Base-by-base conservation (phyloP, 1,140 invertebrate species). In the Ips typographus region DNA sequence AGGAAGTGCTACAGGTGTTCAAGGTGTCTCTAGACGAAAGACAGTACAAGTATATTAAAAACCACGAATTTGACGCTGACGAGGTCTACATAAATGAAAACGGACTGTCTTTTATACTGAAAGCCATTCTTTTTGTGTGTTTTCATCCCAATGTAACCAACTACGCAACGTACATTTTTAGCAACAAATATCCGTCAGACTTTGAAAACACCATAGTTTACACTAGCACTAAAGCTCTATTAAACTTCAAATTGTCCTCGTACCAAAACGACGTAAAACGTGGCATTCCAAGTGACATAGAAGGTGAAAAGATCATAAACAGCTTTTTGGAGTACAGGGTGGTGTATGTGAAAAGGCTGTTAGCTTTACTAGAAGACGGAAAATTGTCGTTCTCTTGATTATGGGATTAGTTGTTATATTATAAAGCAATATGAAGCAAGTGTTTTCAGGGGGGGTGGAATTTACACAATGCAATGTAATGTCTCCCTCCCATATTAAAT, bases 11-110 rank as follows among this genome's bases (percentile, higher is more conserved):
- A 72, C 72, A 78, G 8, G 65, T 80, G 47, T 71, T 82, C 47
- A 76, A 76, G 44, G 60, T 76, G 0, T 76, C 76, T 64, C 69
- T 79, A 57, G 57, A 61, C 75, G 71, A 81, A 71, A 71, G 73
- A 56, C 74, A 81, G 67, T 83, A 82, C 56, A 82, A 82, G 66
- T 88, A 85, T 73, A 80, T 88, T 44, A 78, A 77, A 61, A 76
- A 77, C 41, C 82, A 85, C 68, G 75, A 79, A 68, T 80, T 88
- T 37, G 61, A 83, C 67, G 74, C 80, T 64, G 73, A 79, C 66
- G 79, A 82, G 73, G 78, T 84, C 57, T 79, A 80, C 41, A 75
- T 83, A 52, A 65, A 70, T 1, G 65, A 71, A 36, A 76, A 79
- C 3, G 83, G 83, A 4, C 72, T 77, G 49, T 83, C 81, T 2